Evolutionary conservation across 2,797 vertebrate genomes (phyloP), one percentile per base, ranked within the genome.

Genomic region (Spinibarbus caldwelli): DNA sequence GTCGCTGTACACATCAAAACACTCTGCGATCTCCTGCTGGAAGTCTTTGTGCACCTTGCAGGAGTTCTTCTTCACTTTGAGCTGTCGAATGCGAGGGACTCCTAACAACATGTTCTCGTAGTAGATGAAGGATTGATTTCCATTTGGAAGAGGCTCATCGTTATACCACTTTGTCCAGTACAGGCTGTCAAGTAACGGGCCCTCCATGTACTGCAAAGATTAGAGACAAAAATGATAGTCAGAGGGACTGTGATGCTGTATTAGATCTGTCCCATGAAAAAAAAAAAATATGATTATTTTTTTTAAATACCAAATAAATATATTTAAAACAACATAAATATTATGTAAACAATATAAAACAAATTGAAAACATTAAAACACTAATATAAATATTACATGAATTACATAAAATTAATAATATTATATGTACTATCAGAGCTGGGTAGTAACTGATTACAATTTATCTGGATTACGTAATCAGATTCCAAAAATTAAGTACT

Each of bases 81-180:
- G 92, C 78, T 99, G 98, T 59, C 97, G 94, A 86, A 99, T 89
- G 41, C 98, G 95, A 11, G 97, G 97, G 5, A 97, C 96, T 15
- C 98, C 98, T 85, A 99, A 94, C 82, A 99, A 92, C 94, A 99
- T 91, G 88, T 99, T 99, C 93, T 99, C 98, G 0, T 99, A 98
- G 90, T 97, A 98, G 93, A 99, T 99, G 90, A 98, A 97, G 4
- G 98, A 99, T 76, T 96, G 94, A 36, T 95, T 89, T 80, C 92
- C 92, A 0, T 83, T 95, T n/a, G 93, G 89, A 57, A 99, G 89
- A 47, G 96, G 94, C 88, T 96, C 91, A 0, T 97, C 95, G 87
- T 99, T 99, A 94, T 99, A 99, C 98, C 98, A 99, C 78, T 94
- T 97, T 47, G 97, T 98, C 97, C 98, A 99, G 90, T 99, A 99